phyloP scores from a whole-genome alignment of 2,113 vertebrate genomes.

The Bubalus kerabau region DNA sequence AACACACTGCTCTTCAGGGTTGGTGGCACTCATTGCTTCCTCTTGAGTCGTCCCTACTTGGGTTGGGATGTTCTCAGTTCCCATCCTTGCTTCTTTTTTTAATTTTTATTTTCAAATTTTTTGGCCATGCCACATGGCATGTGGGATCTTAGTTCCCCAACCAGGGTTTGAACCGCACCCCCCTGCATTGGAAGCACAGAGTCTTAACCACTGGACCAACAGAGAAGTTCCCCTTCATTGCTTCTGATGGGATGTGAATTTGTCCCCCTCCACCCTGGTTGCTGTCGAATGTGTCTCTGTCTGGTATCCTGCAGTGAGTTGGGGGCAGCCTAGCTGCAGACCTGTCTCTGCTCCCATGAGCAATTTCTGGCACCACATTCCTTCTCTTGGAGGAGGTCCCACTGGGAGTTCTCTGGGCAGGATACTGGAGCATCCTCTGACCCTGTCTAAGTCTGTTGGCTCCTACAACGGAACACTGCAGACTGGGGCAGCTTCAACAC shows the following conservation, averaged over 20 bases:
- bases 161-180: neutral
- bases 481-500: neutral
- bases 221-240: neutral
- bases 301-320: neutral
- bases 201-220: neutral
- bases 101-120: neutral
- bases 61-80: neutral
- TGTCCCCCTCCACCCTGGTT: rapidly evolving
- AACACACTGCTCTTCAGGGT: neutral
- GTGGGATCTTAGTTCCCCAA: neutral
- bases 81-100: neutral
- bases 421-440: rapidly evolving
- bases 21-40: rapidly evolving
- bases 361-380: neutral
- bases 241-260: neutral
- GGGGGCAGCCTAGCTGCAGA: neutral
- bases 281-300: neutral
- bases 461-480: rapidly evolving
- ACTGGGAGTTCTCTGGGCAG: rapidly evolving
- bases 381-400: neutral
- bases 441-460: neutral
- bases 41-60: neutral
- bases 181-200: neutral
- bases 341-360: rapidly evolving
- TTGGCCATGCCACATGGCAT: neutral